Base-by-base conservation (phyloP, 1,140 invertebrate species). In the Mactra quadrangularis region DNA sequence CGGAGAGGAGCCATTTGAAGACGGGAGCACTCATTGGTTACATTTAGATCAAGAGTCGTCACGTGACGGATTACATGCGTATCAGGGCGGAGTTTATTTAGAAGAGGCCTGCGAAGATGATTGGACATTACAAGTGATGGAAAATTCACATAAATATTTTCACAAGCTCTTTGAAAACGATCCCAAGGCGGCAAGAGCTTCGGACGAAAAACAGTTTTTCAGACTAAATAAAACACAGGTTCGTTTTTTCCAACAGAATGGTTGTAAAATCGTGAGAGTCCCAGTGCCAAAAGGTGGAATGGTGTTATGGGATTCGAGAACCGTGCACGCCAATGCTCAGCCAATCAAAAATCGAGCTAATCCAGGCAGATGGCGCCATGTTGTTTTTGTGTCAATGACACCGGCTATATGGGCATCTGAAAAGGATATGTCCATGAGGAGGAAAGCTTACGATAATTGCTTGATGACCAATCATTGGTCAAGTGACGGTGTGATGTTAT, bases 381-480 rank as follows among this genome's bases (percentile, higher is more conserved):
- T 72, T 22, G 82, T 83, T 6, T 78, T 86, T 27, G 74, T 79
- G 6, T 86, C 55, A n/a, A 86, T 86, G 84, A 68, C 66, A 25
- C 84, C 84, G 0, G 84, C 84, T 17, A 72, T 62, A 0, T 86
- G 84, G 84, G 84, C 84, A 45, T 62, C 64, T 15, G 38, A 77
- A 22, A 25, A 13, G 33, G 84, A 86, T 25, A 22, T 83, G 33
- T 17, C 25, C 2, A 59, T 74, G 3, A 77, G 53, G 47, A 3
- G 29, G 27, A 31, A 64, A 35, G 84, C 81, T 19, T 86, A 72
- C 31, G 50, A 84, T 15, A 15, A 62, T 11, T n/a, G 70, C 4
- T n/a, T 41, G n/a, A 66, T 86, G 75, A 86, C 85, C 17, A 74
- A 25, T 15, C 85, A 86, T 59, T 84, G 82, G 85, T 57, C 85